Evolutionary conservation across 2,797 vertebrate genomes (phyloP), one percentile per base, ranked within the genome.

Genomic region (Paratrypauchen microcephalus): DNA sequence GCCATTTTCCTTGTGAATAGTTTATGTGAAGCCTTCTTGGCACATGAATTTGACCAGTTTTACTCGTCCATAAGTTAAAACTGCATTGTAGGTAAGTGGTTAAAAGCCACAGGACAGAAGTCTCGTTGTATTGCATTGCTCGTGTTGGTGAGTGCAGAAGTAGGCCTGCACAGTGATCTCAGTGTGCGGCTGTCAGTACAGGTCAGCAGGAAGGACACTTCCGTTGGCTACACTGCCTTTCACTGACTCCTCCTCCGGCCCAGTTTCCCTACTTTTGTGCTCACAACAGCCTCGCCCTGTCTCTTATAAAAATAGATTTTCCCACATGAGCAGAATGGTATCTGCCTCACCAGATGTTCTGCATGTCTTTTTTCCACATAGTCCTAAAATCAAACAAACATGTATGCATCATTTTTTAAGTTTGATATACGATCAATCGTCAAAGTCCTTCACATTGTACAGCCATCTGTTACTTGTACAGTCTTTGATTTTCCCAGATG

Each of bases 261-360:
- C 73, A 85, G 86, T 87, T 89, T 90, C 87, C 87, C 87, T 80
- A 85, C 89, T 90, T 89, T 91, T 87, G 86, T 84, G 76, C 78
- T 81, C 85, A 78, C 83, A 71, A 83, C 63, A 89, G 88, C 90
- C 91, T 93, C 91, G 86, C 91, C 92, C 91, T 83, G 87, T 75
- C 76, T 65, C 64, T 2, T 63, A 80, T 91, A 92, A 86, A 93
- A 92, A 93, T 93, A 93, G 92, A 83, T 71, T 89, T 91, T 92
- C 87, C 87, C 88, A 88, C 87, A 89, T 72, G 86, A 80, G 74
- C 73, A 56, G 67, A 66, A 77, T 71, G 64, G 87, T 82, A 86
- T 86, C 72, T 71, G 82, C 82, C 75, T 72, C 48, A 8, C 18
- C n/a, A 50, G 67, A 64, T 12, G 12, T 52, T 60, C 36, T 65